Evolutionary conservation across 1,140 invertebrate species (phyloP).

Genomic region (Drosophila setifemur): DNA sequence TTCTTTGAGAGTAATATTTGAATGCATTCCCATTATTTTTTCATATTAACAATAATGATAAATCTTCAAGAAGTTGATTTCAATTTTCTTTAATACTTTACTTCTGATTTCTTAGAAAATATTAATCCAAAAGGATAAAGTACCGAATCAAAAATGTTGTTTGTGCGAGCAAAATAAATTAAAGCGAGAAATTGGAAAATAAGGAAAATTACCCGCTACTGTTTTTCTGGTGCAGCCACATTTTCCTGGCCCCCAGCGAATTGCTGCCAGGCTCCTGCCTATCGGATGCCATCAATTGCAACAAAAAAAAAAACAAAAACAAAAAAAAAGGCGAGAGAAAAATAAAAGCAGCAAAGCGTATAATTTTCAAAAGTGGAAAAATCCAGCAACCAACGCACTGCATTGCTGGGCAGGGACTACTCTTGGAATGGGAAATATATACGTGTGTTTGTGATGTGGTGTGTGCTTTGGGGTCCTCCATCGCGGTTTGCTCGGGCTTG

Average conservation of each 20-base stretch:
- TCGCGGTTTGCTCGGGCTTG: conserved; percentile 19
- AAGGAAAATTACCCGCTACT: too few species aligned
- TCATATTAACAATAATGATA: too few species aligned
- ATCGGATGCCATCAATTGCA: conserved; percentile 80
- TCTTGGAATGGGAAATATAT: background rate
- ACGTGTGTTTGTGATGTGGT: background rate
- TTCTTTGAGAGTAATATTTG: too few species aligned
- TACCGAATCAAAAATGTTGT: too few species aligned
- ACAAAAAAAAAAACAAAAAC: conserved; percentile 48
- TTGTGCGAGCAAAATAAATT: too few species aligned
- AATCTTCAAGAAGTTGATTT: too few species aligned
- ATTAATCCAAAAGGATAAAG: too few species aligned
- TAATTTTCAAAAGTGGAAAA: conserved; percentile 80
- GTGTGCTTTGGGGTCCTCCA: background rate
- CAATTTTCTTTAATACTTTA: too few species aligned
- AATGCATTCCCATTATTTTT: too few species aligned
- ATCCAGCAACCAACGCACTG: conserved; percentile 48
- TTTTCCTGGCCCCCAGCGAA: conserved; percentile 34
- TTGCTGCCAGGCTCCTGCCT: conserved; percentile 56
- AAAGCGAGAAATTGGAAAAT: too few species aligned
- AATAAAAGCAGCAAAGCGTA: conserved; percentile 62
- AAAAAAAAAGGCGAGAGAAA: conserved; percentile 37
- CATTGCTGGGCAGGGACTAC: conserved; percentile 46
- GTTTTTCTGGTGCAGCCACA: conserved; percentile 8
- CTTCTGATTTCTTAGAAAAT: too few species aligned